phyloP scores from a whole-genome alignment of 2,113 vertebrate species.

The Corythaeola cristata region DNA sequence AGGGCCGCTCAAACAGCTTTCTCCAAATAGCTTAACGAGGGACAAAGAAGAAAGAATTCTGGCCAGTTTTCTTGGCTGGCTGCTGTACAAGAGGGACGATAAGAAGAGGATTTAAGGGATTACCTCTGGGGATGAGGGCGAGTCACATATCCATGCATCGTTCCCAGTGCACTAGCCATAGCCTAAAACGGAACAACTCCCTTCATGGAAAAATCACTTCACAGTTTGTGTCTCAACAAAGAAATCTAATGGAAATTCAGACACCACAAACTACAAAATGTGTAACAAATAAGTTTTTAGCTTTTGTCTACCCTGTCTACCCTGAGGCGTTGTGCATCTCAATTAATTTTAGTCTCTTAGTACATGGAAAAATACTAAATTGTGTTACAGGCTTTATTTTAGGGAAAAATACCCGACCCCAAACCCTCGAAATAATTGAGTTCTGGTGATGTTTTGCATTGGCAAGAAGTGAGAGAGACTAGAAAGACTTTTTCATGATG shows the following conservation, averaged over 20 bases:
- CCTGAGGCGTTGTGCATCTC: constrained; percentile 6
- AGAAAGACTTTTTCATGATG: neutral
- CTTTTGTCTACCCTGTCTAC: constrained; percentile 19
- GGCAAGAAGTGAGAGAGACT: constrained; percentile 32
- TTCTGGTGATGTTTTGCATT: constrained; percentile 6
- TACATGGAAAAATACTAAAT: neutral
- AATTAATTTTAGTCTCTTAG: neutral
- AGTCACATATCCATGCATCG: neutral
- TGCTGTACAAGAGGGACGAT: accelerated
- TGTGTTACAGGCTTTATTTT: neutral
- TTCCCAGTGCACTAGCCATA: neutral
- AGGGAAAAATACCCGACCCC: neutral
- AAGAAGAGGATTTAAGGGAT: neutral
- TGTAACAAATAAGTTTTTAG: neutral
- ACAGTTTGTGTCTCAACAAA: neutral
- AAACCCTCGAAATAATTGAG: neutral
- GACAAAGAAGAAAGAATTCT: neutral
- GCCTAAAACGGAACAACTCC: neutral
- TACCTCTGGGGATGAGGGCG: neutral
- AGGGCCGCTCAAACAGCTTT: neutral
- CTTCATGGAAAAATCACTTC: constrained; percentile 1
- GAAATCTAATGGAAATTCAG: neutral
- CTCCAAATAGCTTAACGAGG: neutral
- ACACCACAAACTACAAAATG: neutral
- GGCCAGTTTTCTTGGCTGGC: neutral